These are phyloP conservation scores for Vulpes ferrilata DNA, from an alignment of 2,113 vertebrate species.

Conservation along the genomic window DNA sequence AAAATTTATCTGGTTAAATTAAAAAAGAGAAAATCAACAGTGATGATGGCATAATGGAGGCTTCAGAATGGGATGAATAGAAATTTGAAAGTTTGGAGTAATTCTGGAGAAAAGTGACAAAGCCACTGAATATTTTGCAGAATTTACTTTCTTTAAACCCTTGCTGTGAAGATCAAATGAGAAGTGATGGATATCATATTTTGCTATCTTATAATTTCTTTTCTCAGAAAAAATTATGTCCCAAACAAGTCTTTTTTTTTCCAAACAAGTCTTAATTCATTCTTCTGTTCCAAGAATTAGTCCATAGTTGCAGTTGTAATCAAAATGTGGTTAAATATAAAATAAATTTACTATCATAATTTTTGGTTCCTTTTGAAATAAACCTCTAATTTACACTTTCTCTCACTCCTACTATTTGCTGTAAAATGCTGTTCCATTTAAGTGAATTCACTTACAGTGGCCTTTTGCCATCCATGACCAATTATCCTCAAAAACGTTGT, in stretches of 20 bases:
- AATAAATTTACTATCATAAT: neutral
- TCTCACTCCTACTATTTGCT: neutral
- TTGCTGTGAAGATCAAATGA: neutral
- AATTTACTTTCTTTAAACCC: neutral
- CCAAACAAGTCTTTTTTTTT: neutral
- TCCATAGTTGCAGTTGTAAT: constrained; percentile 2
- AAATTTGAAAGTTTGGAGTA: neutral
- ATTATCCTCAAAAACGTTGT: constrained; percentile 16
- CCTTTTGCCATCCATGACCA: constrained; percentile 42
- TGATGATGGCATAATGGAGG: neutral
- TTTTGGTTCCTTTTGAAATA: constrained; percentile 30
- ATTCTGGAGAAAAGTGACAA: neutral
- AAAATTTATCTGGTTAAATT: constrained; percentile 23
- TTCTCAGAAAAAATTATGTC: neutral
- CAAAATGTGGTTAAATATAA: constrained; percentile 38
- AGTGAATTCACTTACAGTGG: constrained; percentile 48
- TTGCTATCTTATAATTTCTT: neutral
- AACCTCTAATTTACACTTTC: neutral
- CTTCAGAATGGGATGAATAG: neutral
- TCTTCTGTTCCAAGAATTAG: neutral
- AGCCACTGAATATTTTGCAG: neutral
- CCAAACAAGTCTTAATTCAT: neutral
- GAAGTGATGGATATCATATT: neutral
- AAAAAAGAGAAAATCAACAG: neutral
- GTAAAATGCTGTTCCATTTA: neutral